Evolutionary conservation across 1,140 invertebrate species (phyloP).

Genomic region (Aphaenogaster floridana): DNA sequence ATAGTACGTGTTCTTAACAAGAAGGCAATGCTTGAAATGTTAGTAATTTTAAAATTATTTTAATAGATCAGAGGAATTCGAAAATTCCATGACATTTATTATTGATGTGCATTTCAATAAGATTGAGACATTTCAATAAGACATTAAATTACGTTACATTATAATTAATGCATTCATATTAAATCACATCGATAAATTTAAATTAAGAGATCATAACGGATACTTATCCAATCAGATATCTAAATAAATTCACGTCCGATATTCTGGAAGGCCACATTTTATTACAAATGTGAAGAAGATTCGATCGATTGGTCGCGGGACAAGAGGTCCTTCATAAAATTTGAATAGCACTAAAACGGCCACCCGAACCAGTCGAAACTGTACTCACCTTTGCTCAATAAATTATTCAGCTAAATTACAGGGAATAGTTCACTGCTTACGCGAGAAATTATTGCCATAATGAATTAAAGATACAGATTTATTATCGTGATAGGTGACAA

Average conservation of each 20-base stretch:
- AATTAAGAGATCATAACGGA: conserved; percentile 1
- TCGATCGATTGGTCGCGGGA: conserved; percentile 58
- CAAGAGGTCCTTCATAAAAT: conserved; percentile 66
- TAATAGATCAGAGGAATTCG: neutral
- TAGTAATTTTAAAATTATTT: neutral
- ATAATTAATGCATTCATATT: conserved; percentile 4
- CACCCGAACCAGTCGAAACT: conserved; percentile 1
- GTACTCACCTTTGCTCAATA: conserved; percentile 44
- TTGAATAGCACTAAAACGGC: conserved; percentile 57
- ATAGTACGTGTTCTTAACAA: neutral
- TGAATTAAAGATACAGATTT: neutral
- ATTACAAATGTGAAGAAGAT: conserved; percentile 54
- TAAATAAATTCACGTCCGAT: neutral
- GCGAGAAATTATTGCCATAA: neutral
- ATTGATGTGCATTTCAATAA: conserved; percentile 22
- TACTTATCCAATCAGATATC: conserved; percentile 18
- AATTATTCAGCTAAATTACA: conserved; percentile 47
- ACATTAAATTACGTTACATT: neutral
- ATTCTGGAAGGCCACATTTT: conserved; percentile 59
- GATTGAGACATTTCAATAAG: neutral
- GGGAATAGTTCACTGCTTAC: neutral
- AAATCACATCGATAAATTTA: conserved; percentile 26
- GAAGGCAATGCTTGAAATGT: neutral
- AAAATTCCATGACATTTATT: neutral
- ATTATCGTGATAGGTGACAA: neutral